Evolutionary conservation across 53 echinoderm and acorn worm species (phyloP), one percentile per base, ranked within the genome.

Genomic region (Echinarachnius parma): DNA sequence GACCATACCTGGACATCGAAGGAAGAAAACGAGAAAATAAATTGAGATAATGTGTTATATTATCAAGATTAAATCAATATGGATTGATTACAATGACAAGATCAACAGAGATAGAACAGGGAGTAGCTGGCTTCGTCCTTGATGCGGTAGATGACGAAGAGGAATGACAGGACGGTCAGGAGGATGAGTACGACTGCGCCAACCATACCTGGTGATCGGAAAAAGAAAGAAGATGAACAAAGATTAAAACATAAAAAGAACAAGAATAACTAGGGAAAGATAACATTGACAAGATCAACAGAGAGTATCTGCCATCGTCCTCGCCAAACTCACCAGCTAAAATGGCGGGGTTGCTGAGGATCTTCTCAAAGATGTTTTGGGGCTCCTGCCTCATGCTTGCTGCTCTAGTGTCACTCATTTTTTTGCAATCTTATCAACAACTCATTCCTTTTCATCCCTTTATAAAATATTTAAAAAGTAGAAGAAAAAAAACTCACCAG

Each of bases 101-200:
- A n/a, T n/a, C n/a, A n/a, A n/a, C n/a, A n/a, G n/a, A n/a, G n/a
- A n/a, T n/a, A n/a, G n/a, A n/a, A n/a, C 19, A 98, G 78, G 2
- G 98, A 92, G 78, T 98, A 98, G 59, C 98, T 98, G 48, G 91
- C 98, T 35, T 98, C 98, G 53, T 98, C 98, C 75, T 91, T 98
- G 50, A 98, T 79, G 1, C 98, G 98, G 70, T 98, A 98, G 74
- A 98, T 84, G 55, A 98, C 87, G 82, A 98, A 98, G 78, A 98
- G 79, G 72, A 85, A 62, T 47, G 92, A 61, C 2, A 98, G 81
- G 25, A 91, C 82, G 9, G 98, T 85, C 16, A 98, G 83, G 28
- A 98, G 83, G 31, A 81, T 82, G 19, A 98, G 80, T 4, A 98
- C 91, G 2, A 87, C 81, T 4, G 79, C 98, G 5, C 87, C 98